Base-by-base conservation (phyloP, 2,797 vertebrate genomes). In the Notolepis coatsorum region DNA sequence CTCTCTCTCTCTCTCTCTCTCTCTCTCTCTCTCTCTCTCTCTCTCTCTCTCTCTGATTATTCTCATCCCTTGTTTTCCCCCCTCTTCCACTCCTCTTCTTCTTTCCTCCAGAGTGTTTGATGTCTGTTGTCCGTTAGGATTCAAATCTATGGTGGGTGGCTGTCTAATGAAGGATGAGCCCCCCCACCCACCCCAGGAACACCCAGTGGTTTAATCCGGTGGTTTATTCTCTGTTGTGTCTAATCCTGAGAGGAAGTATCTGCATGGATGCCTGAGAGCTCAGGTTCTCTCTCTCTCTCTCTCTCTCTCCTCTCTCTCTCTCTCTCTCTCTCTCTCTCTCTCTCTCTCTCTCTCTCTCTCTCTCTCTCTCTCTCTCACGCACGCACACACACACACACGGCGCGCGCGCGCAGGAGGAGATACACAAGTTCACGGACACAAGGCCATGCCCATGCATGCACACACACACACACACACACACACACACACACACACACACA, bases 231-330 rank as follows among this genome's bases (percentile, higher is more conserved):
- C 50, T 46, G 45, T 43, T 56, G 66, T 38, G 20, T 55, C 49
- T 79, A 83, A 85, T 85, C 69, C 46, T 13, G 41, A 7, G 61
- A 71, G 68, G 69, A 84, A 78, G 73, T 71, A 35, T 75, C 72
- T 78, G 56, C 65, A 69, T 55, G 27, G 38, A 60, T 52, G 62
- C 27, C 30, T 15, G 55, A 13, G 5, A 61, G 65, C 47, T 77
- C 39, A 79, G 33, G 10, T 75, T 68, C 43, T 80, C 62, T 70
- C 71, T 25, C n/a, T n/a, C n/a, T n/a, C n/a, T n/a, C n/a, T n/a
- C n/a, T n/a, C n/a, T n/a, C n/a, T n/a, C n/a, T n/a, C n/a, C n/a
- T n/a, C n/a, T n/a, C n/a, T n/a, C n/a, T n/a, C n/a, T n/a, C n/a
- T n/a, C n/a, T n/a, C n/a, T n/a, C n/a, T n/a, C n/a, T n/a, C n/a